Percentiles rank a stretch among this genome's conserved stretches.
These are phyloP conservation scores for Kryphioiulus occultus DNA, from an alignment of 2,888 invertebrate genomes.

Conservation along the genomic window DNA sequence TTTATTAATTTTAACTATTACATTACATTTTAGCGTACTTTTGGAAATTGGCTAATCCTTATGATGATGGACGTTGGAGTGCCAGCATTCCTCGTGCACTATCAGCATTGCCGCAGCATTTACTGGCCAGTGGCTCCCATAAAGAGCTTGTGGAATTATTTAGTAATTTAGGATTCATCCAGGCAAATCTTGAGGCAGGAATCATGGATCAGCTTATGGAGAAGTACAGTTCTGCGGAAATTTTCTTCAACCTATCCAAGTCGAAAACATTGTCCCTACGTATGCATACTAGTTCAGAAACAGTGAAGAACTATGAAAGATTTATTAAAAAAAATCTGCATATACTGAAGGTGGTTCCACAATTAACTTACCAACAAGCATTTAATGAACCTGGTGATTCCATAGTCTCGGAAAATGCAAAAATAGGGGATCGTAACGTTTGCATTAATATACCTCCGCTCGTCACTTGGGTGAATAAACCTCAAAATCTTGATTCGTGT, in stretches of 20 bases:
- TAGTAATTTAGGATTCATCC: conserved; percentile 42
- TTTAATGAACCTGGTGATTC: conserved; percentile 41
- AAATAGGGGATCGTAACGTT: neutral
- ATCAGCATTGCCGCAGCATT: neutral
- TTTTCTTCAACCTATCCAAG: conserved; percentile 2
- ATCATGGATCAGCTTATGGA: conserved; percentile 21
- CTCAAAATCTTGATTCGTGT: neutral
- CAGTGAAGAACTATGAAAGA: conserved; percentile 15
- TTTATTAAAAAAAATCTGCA: conserved; percentile 44
- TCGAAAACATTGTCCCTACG: neutral
- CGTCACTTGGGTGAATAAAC: conserved; percentile 45
- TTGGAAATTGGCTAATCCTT: neutral
- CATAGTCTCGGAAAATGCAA: neutral
- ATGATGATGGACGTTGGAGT: conserved; percentile 6
- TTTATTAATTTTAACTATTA: neutral
- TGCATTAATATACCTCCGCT: neutral
- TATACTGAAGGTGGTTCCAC: neutral
- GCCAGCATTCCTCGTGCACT: neutral
- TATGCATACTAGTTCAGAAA: neutral
- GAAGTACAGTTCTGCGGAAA: conserved; percentile 25
- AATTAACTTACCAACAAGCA: conserved; percentile 48
- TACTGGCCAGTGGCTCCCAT: conserved; percentile 32
- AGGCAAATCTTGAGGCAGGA: neutral
- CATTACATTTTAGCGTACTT: conserved; percentile 44
- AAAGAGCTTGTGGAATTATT: neutral